A percentile compares a stretch with the other conserved stretches of the same genome.
Evolutionary conservation across 2,888 invertebrate genomes (phyloP).

Genomic region (Hanleya hanleyi): DNA sequence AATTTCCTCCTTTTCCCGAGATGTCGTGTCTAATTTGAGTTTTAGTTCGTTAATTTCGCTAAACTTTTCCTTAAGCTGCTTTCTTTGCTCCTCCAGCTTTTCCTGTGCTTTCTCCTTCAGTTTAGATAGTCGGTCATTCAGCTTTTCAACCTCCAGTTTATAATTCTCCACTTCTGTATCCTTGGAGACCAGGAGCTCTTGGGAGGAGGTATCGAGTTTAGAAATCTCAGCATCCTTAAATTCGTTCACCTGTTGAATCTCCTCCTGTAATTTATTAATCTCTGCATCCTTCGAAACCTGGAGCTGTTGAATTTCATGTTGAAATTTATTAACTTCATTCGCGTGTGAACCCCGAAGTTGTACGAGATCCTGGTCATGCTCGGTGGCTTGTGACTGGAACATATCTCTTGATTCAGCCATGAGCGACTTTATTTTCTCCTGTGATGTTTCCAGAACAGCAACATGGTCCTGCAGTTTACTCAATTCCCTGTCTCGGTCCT

Average conservation of each 20-base stretch:
- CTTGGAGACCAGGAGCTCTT: not conserved
- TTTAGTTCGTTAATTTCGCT: conserved; percentile 1
- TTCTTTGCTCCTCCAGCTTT: not conserved
- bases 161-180: not conserved
- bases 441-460: not conserved
- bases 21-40: not conserved
- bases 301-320: too few relatives aligned
- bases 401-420: not conserved
- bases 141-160: conserved; percentile 7
- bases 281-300: too few relatives aligned
- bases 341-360: not conserved
- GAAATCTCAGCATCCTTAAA: not conserved
- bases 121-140: conserved; percentile 24
- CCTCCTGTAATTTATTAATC: too few relatives aligned
- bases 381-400: not conserved
- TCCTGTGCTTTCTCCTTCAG: conserved; percentile 20
- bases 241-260: not conserved
- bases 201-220: not conserved
- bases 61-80: conserved; percentile 28
- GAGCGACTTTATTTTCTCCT: not conserved
- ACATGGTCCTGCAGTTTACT: not conserved
- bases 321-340: too few relatives aligned
- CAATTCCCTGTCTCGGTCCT: not conserved
- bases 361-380: not conserved
- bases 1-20: conserved; percentile 17